Percentiles rank a stretch among this genome's conserved stretches.
phyloP scores from a whole-genome alignment of 2,797 vertebrate species.

The Eidolon dupreanum region DNA sequence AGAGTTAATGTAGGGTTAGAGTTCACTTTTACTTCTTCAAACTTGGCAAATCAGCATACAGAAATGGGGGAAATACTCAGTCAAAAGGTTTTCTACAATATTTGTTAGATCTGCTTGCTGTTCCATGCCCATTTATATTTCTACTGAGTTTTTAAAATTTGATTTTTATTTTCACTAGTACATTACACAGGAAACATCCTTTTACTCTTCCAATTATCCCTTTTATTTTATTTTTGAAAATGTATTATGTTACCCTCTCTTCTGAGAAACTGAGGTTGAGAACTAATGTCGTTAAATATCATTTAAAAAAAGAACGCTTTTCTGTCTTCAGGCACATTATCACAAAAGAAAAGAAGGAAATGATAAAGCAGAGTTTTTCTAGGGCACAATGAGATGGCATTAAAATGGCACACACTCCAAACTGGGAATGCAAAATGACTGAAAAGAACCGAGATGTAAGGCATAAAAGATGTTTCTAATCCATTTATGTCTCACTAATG shows the following conservation, averaged over 20 bases:
- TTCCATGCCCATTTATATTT: neutral
- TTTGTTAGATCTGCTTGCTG: neutral
- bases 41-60: neutral
- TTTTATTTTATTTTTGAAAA: slow-evolving; percentile 25
- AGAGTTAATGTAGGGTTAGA: neutral
- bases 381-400: neutral
- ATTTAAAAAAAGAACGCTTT: neutral
- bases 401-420: neutral
- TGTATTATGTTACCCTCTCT: neutral
- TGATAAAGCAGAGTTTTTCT: neutral
- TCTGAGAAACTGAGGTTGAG: neutral
- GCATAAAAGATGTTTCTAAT: slow-evolving; percentile 17
- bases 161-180: neutral
- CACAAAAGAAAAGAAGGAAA: neutral
- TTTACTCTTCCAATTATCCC: neutral
- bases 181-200: neutral
- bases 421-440: neutral
- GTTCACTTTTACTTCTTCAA: neutral
- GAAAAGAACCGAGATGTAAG: neutral
- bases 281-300: slow-evolving; percentile 11
- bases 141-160: neutral
- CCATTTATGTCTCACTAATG: neutral
- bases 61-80: neutral
- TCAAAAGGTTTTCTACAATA: neutral
- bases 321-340: slow-evolving; percentile 1